These are phyloP conservation scores for Tenthredo mesomela DNA, from an alignment of 2,888 invertebrate genomes.

Conservation along the genomic window DNA sequence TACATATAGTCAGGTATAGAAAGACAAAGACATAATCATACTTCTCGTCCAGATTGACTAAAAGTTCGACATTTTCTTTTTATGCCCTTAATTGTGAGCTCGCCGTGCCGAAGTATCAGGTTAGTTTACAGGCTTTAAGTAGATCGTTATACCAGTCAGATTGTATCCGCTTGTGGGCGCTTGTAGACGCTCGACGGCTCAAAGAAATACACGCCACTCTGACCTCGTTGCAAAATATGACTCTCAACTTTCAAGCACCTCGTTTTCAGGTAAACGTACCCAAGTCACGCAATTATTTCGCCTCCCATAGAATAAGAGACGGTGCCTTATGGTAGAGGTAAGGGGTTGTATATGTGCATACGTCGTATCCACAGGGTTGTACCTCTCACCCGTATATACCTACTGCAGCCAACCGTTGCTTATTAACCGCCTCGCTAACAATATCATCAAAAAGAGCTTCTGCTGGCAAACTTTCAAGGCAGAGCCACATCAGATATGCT, in stretches of 20 bases:
- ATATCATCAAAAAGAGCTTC: slow-evolving; percentile 33
- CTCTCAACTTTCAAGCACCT: slow-evolving; percentile 44
- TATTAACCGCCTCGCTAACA: slow-evolving; percentile 13
- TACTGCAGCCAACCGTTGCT: neutral
- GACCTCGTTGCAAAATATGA: slow-evolving; percentile 46
- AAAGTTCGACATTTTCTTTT: neutral
- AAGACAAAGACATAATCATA: neutral
- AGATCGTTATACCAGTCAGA: slow-evolving; percentile 49
- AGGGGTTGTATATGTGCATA: neutral
- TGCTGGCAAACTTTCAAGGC: neutral
- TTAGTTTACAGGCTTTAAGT: slow-evolving; percentile 34
- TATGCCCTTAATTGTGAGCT: slow-evolving; percentile 24
- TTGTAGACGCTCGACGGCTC: slow-evolving; percentile 26
- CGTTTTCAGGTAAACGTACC: slow-evolving; percentile 51
- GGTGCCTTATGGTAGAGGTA: neutral
- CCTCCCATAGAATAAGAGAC: slow-evolving; percentile 34
- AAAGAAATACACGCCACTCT: slow-evolving; percentile 45
- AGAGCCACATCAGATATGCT: neutral
- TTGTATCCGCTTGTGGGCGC: slow-evolving; percentile 45
- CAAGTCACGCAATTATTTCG: slow-evolving; percentile 51
- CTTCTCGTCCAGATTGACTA: neutral
- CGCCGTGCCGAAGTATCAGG: neutral
- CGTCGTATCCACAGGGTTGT: neutral
- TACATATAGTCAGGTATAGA: neutral
- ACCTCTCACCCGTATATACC: neutral